Base-by-base conservation (phyloP, 2,888 invertebrate species). In the Asteroscopus sphinx region DNA sequence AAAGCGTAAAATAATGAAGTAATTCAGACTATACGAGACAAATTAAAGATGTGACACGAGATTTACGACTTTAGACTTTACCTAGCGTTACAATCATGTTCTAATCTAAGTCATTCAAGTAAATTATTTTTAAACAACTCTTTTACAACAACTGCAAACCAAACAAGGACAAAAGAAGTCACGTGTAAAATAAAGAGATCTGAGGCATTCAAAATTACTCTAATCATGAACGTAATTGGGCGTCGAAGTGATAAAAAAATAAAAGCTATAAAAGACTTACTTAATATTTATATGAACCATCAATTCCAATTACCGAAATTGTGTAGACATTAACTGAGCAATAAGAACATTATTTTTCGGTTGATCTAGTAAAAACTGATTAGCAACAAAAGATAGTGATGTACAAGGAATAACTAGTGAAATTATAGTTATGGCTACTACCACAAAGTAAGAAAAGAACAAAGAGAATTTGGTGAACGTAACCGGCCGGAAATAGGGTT, bases 291-390 rank as follows among this genome's bases (percentile, higher is more conserved):
- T n/a, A 37, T 42, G 33, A 44, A 32, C 33, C 25, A 67, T 71
- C 35, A 32, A 61, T 42, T 66, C 33, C 46, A 71, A 71, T 68
- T 61, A 61, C 45, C 32, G 41, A 49, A 71, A 66, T 66, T 46
- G 28, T 11, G 17, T 16, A 6, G 36, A 45, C 33, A 45, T 58
- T 37, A 39, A 30, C 26, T 25, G 11, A 35, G 28, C 11, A 46
- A 39, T 26, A 41, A 42, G 41, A 42, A 21, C 12, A 30, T 36
- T 36, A 6, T 26, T 7, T 30, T 32, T 37, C 16, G 7, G 35
- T 25, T 39, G 11, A 46, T 46, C 8, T 15, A 39, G 3, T 30
- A 26, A 12, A n/a, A 39, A 40, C 40, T 36, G 17, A 15, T 4
- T 21, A 13, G 16, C 8, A 42, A 55, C 47, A 41, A 36, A 0